Evolutionary conservation across 2,797 vertebrate genomes (phyloP), one percentile per base, ranked within the genome.

Genomic region (Nothura maculosa): DNA sequence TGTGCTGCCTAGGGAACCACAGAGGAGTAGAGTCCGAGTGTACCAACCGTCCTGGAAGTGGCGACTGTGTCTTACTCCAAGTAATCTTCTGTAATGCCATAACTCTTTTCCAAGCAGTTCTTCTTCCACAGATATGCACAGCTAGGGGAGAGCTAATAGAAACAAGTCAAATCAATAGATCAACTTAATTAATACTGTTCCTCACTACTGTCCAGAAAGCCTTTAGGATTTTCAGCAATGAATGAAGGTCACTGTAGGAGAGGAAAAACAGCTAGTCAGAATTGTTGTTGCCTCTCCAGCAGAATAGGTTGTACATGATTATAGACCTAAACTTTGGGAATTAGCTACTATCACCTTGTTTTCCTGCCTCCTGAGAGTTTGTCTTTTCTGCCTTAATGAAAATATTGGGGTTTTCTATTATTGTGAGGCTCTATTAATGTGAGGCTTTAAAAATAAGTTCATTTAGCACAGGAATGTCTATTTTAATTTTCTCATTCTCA

Each of bases 291-390:
- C 13, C 48, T 66, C 78, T 12, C 22, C 72, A 58, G 8, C 36
- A 7, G 42, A 74, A 89, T 11, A 61, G 11, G 17, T 8, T 32
- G 7, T 32, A 28, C 0, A 0, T n/a, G 27, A 2, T 34, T 40
- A 32, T 8, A 34, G 10, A 38, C 47, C 20, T 54, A 34, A 47
- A 58, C 12, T 66, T 43, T 63, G 10, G 42, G 10, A 86, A 52
- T 30, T 11, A 17, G 19, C 3, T 47, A 67, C 9, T 47, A 32
- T 67, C 27, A 32, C 15, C 4, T 24, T 40, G 6, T 45, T 45
- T 76, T n/a, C 60, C 36, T 6, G 42, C 8, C 3, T 69, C 61
- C 30, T 10, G 43, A 5, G 14, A 69, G 3, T n/a, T 57, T 21
- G 73, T 5, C 66, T 60, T 10, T 69, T n/a, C 12, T 66, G 5